Evolutionary conservation across 2,797 vertebrate species (phyloP).

Genomic region (Mus minutoides): DNA sequence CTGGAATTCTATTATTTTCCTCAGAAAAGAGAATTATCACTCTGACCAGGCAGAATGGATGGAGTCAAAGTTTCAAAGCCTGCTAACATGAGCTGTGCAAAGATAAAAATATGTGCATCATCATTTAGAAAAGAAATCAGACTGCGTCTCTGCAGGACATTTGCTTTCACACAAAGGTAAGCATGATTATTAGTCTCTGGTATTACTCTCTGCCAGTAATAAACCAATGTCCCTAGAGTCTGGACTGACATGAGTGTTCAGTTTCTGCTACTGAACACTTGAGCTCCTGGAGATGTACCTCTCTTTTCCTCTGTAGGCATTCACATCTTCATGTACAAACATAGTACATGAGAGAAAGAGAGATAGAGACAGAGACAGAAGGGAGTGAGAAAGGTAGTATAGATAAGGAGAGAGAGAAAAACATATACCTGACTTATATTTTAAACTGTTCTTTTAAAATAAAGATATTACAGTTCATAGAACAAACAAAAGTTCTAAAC

Average conservation of each 20-base stretch:
- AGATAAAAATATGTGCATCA: not conserved
- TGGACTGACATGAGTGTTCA: not conserved
- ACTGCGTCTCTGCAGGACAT: not conserved
- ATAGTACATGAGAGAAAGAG: not conserved
- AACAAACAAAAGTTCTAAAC: not conserved
- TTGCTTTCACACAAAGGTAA: not conserved
- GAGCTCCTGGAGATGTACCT: not conserved
- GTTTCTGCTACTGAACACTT: not conserved
- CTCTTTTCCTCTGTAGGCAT: not conserved
- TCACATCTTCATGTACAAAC: not conserved
- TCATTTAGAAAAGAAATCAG: not conserved
- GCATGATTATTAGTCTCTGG: not conserved
- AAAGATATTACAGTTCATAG: not conserved
- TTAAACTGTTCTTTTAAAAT: not conserved
- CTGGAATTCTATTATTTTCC: not conserved
- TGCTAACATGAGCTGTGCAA: not conserved
- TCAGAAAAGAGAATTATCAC: not conserved
- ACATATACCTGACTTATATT: not conserved
- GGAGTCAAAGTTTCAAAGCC: not conserved
- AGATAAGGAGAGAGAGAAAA: not conserved
- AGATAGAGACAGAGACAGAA: not conserved
- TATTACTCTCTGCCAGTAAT: not conserved
- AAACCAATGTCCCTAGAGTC: not conserved
- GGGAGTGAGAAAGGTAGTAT: not conserved
- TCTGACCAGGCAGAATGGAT: not conserved